Base-by-base conservation (phyloP, 1,140 invertebrate species). In the Triops longicaudatus region DNA sequence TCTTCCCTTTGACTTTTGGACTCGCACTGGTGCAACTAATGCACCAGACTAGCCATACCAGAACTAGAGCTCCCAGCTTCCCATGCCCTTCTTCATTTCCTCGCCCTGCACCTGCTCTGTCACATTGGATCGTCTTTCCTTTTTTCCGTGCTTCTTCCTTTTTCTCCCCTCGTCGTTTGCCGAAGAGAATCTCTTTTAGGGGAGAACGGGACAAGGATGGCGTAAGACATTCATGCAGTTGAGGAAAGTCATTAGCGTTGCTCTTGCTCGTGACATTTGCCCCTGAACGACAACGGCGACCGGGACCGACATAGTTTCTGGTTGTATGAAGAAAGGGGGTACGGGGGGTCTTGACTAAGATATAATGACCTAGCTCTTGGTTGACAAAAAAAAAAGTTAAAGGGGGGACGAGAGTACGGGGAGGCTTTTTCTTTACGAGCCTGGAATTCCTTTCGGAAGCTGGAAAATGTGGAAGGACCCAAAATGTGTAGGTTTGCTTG, bases 51-150 rank as follows among this genome's bases (percentile, higher is more conserved):
- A 63, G 22, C 50, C 50, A 63, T 63, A 63, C 14, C 17, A 63
- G 50, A 63, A 63, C 1, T 17, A 63, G 50, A 63, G 50, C 50
- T 22, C 50, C 11, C 50, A 63, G 50, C 50, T 63, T 63, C 50
- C 50, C 50, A 63, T 63, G 50, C 50, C 50, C 50, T n/a, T 63
- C 50, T 63, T 63, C 50, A 63, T 63, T 63, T 63, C 50, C 50
- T 63, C 50, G 50, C 50, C 50, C 50, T 63, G 50, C 50, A 63
- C 50, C 50, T 63, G 50, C 22, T 63, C 50, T 63, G 50, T 63
- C 50, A 63, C 50, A 63, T 63, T 63, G 17, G 50, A 22, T 37
- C 31, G 31, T 37, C 31, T 37, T 17, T n/a, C 50, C 50, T 63
- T 63, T 63, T 63, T 63, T 63, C 17, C 22, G n/a, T 17, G 31